These are phyloP conservation scores for Parazoanthus darwini DNA, from an alignment of 92 coral and sea anemone genomes.

Conservation along the genomic window DNA sequence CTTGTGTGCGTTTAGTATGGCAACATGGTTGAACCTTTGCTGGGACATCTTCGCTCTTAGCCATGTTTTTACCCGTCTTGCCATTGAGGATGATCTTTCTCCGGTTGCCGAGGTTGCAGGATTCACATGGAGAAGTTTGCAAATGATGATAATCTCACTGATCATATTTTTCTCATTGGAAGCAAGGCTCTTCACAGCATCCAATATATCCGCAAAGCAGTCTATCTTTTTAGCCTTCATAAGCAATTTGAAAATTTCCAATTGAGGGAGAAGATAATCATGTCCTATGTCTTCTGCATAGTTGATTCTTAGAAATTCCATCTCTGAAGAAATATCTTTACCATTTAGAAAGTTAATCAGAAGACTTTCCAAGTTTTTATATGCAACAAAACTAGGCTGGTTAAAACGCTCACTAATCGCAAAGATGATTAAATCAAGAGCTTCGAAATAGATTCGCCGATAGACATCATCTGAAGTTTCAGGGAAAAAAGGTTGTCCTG, in stretches of 20 bases:
- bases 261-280: slow-evolving; percentile 61
- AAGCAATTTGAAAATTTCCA: slow-evolving; percentile 61
- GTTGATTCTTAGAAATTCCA: slow-evolving; percentile 30
- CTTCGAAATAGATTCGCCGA: slow-evolving; percentile 64
- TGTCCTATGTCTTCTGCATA: slow-evolving; percentile 51
- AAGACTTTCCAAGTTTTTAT: slow-evolving; percentile 56
- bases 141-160: slow-evolving; percentile 54
- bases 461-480: slow-evolving; percentile 64
- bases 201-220: slow-evolving; percentile 51
- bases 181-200: slow-evolving; percentile 41
- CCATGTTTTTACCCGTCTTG: slow-evolving; percentile 67
- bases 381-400: slow-evolving; percentile 60
- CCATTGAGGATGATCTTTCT: slow-evolving; percentile 68
- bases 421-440: slow-evolving; percentile 61
- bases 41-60: slow-evolving; percentile 67
- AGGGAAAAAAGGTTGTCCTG: slow-evolving; percentile 61
- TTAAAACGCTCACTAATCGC: slow-evolving; percentile 55
- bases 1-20: slow-evolving; percentile 55
- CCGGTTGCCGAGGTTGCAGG: slow-evolving; percentile 67
- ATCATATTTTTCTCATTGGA: slow-evolving; percentile 50
- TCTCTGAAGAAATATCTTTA: slow-evolving; percentile 31
- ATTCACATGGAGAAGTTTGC: slow-evolving; percentile 62
- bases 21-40: slow-evolving; percentile 58
- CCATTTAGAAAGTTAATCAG: slow-evolving; percentile 38
- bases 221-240: slow-evolving; percentile 45